Conservation (phyloP, 2,113 vertebrate genomes). For the Nettapus auritus region DNA sequence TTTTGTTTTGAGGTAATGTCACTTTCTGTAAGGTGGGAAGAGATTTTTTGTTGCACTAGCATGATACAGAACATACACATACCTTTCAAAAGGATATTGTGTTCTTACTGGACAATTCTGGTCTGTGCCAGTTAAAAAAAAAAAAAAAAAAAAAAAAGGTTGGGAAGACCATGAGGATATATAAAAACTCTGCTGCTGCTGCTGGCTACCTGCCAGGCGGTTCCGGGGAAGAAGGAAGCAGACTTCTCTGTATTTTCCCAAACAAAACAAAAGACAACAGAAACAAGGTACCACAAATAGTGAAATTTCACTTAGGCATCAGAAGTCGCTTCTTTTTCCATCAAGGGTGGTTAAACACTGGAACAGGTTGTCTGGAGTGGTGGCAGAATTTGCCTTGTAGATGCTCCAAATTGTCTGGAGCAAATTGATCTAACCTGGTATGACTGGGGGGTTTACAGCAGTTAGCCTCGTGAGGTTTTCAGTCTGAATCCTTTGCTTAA, state of each 20-base stretch:
- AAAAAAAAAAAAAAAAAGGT: background rate
- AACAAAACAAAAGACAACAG: background rate
- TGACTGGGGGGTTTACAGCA: background rate
- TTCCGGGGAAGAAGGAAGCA: background rate
- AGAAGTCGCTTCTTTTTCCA: background rate
- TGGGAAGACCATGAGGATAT: background rate
- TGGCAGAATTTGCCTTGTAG: background rate
- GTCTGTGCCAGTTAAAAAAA: rapidly evolving
- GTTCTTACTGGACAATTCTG: background rate
- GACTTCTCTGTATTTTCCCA: too few relatives aligned
- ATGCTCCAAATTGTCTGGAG: background rate
- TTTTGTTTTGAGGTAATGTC: background rate
- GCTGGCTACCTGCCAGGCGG: background rate
- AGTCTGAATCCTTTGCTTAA: background rate
- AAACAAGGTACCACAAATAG: background rate
- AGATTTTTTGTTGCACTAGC: background rate
- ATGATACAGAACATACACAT: background rate
- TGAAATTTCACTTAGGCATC: background rate
- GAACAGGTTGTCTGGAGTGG: background rate
- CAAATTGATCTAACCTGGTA: rapidly evolving
- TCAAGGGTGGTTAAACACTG: background rate
- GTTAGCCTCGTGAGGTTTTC: background rate
- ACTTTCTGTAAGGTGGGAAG: background rate
- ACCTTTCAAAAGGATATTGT: background rate
- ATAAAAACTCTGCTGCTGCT: rapidly evolving